Percentiles rank a stretch among this genome's conserved stretches.
These are phyloP conservation scores for Palythoa caribaeorum DNA, from an alignment of 92 coral and sea anemone species.

Conservation along the genomic window DNA sequence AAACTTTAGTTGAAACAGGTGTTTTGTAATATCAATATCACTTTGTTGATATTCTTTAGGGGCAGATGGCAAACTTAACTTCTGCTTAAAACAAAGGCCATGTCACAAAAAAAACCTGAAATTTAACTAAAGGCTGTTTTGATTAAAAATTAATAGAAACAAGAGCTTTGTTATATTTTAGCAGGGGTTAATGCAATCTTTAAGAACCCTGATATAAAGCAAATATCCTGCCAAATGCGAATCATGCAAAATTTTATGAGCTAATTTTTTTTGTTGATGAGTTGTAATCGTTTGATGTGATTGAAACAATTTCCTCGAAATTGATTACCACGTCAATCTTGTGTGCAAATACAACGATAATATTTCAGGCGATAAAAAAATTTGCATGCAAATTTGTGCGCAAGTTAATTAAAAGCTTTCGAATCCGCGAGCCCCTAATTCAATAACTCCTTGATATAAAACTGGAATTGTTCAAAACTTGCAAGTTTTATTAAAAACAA, in stretches of 20 bases:
- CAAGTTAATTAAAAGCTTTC: slow-evolving; percentile 77
- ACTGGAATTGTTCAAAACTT: slow-evolving; percentile 28
- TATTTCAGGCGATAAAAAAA: slow-evolving; percentile 69
- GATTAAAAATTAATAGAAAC: slow-evolving; percentile 53
- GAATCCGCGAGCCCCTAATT: slow-evolving; percentile 72
- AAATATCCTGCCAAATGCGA: slow-evolving; percentile 28
- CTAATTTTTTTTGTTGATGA: slow-evolving; percentile 23
- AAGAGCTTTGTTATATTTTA: slow-evolving; percentile 18
- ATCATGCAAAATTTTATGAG: slow-evolving; percentile 41
- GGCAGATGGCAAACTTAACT: slow-evolving; percentile 51
- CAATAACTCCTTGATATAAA: slow-evolving; percentile 72
- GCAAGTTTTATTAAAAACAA: slow-evolving; percentile 58
- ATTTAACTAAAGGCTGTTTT: slow-evolving; percentile 46
- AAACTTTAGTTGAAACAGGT: slow-evolving; percentile 30
- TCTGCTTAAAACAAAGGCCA: slow-evolving; percentile 26
- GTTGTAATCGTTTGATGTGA: slow-evolving; percentile 29
- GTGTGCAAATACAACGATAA: slow-evolving; percentile 48
- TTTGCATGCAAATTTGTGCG: slow-evolving; percentile 82
- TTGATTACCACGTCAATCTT: slow-evolving; percentile 44
- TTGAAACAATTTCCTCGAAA: slow-evolving; percentile 40
- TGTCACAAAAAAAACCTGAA: slow-evolving; percentile 43
- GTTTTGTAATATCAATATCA: slow-evolving; percentile 32
- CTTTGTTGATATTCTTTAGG: slow-evolving; percentile 32
- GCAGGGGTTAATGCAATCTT: slow-evolving; percentile 55
- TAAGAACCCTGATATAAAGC: slow-evolving; percentile 47